Conservation (phyloP, 2,888 invertebrate genomes). For the Phorcus lineatus region DNA sequence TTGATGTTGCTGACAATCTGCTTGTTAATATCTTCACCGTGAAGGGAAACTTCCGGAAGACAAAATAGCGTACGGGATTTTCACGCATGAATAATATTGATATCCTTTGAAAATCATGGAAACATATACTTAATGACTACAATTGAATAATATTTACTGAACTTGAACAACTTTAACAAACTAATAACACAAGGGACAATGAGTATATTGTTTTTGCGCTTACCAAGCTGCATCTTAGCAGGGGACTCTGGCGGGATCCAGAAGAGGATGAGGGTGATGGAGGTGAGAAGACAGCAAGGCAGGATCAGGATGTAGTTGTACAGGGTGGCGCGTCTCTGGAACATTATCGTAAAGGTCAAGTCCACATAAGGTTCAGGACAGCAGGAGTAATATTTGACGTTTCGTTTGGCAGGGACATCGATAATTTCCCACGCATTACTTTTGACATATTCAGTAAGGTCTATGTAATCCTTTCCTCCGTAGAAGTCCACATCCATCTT, state of each 20-base stretch:
- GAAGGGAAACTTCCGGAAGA: no score
- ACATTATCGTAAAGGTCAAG: slow-evolving; percentile 68
- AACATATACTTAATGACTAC: no score
- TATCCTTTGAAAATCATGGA: no score
- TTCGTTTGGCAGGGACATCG: slow-evolving; percentile 63
- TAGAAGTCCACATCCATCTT: slow-evolving; percentile 68
- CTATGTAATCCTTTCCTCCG: slow-evolving; percentile 49
- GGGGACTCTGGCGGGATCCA: slow-evolving; percentile 76
- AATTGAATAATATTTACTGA: no score
- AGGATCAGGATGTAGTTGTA: slow-evolving; percentile 75
- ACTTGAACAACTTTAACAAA: no score
- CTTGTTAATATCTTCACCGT: no score
- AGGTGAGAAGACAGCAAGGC: slow-evolving; percentile 75
- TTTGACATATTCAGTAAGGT: slow-evolving; percentile 68
- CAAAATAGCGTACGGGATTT: no score
- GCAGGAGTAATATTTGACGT: slow-evolving; percentile 63
- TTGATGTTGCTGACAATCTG: no score
- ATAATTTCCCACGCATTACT: slow-evolving; percentile 75
- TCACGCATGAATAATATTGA: no score
- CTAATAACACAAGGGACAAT: neutral
- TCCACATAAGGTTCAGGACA: slow-evolving; percentile 71
- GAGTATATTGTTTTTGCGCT: slow-evolving; percentile 33
- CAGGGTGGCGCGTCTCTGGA: slow-evolving; percentile 68
- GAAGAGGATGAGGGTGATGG: slow-evolving; percentile 75
- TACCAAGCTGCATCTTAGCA: slow-evolving; percentile 76